These are phyloP conservation scores for Asarcornis scutulata DNA, from an alignment of 2,113 vertebrate genomes.

Conservation along the genomic window DNA sequence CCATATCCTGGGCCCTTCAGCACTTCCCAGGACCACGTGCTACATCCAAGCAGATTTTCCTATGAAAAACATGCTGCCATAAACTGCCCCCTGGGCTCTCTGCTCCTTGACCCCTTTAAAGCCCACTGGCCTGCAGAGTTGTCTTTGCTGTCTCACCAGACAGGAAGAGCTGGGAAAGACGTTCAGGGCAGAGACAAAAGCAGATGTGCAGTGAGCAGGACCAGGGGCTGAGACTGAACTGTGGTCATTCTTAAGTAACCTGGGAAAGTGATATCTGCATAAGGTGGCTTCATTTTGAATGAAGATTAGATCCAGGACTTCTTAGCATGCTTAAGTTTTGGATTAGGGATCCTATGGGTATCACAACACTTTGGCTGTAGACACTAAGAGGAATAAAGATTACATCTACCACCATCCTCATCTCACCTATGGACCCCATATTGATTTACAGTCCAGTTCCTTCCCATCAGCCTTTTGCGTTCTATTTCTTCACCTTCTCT, in stretches of 20 bases:
- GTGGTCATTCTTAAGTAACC: not conserved
- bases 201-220: not conserved
- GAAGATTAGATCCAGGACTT: not conserved
- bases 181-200: not conserved
- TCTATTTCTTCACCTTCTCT: not conserved
- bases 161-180: not conserved
- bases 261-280: accelerated
- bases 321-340: not conserved
- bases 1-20: not conserved
- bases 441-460: not conserved
- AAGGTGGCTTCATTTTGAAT: not conserved
- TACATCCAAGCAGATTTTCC: not conserved
- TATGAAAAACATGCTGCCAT: not conserved
- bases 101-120: not conserved
- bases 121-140: not conserved
- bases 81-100: not conserved
- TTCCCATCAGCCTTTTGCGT: not conserved
- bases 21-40: not conserved
- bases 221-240: not conserved
- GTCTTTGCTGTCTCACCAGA: not conserved
- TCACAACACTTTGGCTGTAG: not conserved
- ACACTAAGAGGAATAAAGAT: not conserved
- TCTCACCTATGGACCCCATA: not conserved
- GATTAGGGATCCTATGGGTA: not conserved
- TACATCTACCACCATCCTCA: not conserved